Evolutionary conservation across 1,140 invertebrate genomes (phyloP).

Genomic region (Onthophagus taurus): DNA sequence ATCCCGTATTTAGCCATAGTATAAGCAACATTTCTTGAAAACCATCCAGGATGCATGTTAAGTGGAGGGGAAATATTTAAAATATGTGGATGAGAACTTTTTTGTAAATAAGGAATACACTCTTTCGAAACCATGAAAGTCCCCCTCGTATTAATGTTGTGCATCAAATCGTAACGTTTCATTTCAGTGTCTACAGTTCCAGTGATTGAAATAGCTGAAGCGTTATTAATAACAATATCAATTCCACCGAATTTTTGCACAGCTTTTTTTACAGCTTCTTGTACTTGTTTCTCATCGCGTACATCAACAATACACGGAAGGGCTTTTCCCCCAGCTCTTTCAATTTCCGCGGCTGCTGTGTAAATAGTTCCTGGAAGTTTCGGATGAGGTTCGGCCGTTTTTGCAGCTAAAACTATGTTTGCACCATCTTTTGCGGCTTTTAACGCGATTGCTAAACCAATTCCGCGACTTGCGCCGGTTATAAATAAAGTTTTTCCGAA

Average conservation of each 20-base stretch:
- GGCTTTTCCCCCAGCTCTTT: constrained; percentile 81
- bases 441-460: constrained; percentile 93
- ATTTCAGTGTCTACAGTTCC: constrained; percentile 80
- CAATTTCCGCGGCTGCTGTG: constrained; percentile 92
- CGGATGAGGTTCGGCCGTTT: constrained; percentile 90
- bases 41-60: constrained; percentile 85
- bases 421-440: constrained; percentile 91
- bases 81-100: constrained; percentile 89
- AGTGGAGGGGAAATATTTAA: constrained; percentile 93
- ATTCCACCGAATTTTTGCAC: constrained; percentile 92
- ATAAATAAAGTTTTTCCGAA: constrained; percentile 89
- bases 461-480: constrained; percentile 93
- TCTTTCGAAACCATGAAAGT: constrained; percentile 90
- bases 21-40: constrained; percentile 88
- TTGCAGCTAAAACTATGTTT: constrained; percentile 90
- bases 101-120: constrained; percentile 83
- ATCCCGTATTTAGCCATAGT: constrained; percentile 99
- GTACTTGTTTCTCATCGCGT: constrained; percentile 73
- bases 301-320: constrained; percentile 92
- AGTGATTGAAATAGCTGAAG: constrained; percentile 90
- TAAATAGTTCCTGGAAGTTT: constrained; percentile 98
- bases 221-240: constrained; percentile 93
- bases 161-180: constrained; percentile 94
- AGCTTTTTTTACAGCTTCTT: constrained; percentile 75
- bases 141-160: constrained; percentile 82